Conservation (phyloP, 2,113 vertebrate species). For the Bufo bufo region DNA sequence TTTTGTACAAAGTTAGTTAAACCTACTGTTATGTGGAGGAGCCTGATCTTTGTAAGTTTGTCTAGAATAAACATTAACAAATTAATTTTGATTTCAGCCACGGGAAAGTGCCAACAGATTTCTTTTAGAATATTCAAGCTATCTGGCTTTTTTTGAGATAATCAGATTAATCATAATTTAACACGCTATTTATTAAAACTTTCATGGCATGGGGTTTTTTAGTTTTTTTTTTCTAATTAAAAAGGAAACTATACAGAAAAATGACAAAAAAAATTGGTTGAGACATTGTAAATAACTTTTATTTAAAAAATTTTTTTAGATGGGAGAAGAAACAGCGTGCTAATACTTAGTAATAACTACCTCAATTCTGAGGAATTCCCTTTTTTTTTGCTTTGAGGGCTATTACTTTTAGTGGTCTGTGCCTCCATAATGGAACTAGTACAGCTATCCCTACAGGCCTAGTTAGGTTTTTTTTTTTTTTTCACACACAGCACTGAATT, state of each 20-base stretch:
- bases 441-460: conserved; percentile 76
- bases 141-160: not conserved
- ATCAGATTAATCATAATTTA: conserved; percentile 56
- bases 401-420: conserved; percentile 74
- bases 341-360: conserved; percentile 75
- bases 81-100: conserved; percentile 10
- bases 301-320: conserved; percentile 54
- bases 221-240: conserved; percentile 2
- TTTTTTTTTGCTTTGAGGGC: conserved; percentile 76
- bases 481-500: conserved; percentile 76
- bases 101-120: not conserved
- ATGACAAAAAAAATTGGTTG: conserved; percentile 59
- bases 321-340: conserved; percentile 74
- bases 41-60: conserved; percentile 30
- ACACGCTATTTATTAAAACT: conserved; percentile 81
- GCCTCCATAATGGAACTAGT: conserved; percentile 72
- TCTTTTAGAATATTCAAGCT: conserved; percentile 25
- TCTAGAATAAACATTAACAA: conserved; percentile 33
- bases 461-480: conserved; percentile 71
- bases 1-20: conserved; percentile 43
- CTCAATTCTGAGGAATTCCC: conserved; percentile 82
- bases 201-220: not conserved
- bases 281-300: conserved; percentile 74
- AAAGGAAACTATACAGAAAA: conserved; percentile 47
- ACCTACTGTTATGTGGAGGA: conserved; percentile 17